Evolutionary conservation across 92 coral and sea anemone genomes (phyloP), one percentile per base, ranked within the genome.

Genomic region (Plumapathes pennacea): DNA sequence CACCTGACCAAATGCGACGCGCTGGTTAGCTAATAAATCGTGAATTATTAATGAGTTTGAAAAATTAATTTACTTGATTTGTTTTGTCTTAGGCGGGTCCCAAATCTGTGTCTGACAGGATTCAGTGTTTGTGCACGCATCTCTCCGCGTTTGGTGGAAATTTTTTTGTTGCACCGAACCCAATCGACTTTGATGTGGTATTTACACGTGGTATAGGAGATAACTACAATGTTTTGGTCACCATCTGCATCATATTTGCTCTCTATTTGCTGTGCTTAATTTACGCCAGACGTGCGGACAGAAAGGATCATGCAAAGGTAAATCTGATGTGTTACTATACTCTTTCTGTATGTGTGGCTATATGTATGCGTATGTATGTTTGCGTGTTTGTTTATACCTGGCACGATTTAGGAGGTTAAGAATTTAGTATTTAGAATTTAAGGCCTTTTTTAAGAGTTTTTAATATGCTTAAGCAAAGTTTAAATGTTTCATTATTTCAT

Each of bases 101-200:
- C 29, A 46, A 50, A 13, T 51, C 57, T 41, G 54, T 21, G 28
- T 66, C 88, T n/a, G 40, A 54, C 5, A 77, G 32, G 38, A 74
- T 83, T 19, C 70, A 67, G 20, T 87, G 95, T 42, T 63, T 87
- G 2, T 59, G 89, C 49, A 82, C 57, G 18, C 95, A 87, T 57
- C 54, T 87, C 12, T 76, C 95, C 4, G 63, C 83, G 29, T 87
- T 87, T 77, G 81, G 89, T 21, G 95, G 85, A 0, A 71, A 82
- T 46, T 82, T 87, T 66, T 71, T 76, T 31, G 95, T 87, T 25
- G 85, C 82, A 14, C 95, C 95, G 13, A 87, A 87, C 50, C 76
- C 84, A 11, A 82, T 87, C 56, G 85, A 87, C 32, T 82, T 86
- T 24, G 71, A 71, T 17, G 60, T 76, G 50, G 78, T 86, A 2